Evolutionary conservation across 2,888 invertebrate species (phyloP).

Genomic region (Bombylius discolor): DNA sequence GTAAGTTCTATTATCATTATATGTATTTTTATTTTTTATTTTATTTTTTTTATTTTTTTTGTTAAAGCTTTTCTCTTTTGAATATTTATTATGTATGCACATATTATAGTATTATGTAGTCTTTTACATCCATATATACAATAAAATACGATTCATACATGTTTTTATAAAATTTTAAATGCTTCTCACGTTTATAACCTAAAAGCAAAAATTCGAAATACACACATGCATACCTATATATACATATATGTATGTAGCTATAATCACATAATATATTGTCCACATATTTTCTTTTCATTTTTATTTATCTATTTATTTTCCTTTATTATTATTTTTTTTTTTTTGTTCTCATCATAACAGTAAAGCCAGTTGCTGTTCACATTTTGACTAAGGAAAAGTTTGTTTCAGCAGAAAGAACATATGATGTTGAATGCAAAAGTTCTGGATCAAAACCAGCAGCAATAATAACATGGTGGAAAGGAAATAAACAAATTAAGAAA

Average conservation of each 20-base stretch:
- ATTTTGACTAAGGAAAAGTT: conserved; percentile 73
- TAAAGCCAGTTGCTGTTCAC: conserved; percentile 71
- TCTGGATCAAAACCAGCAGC: conserved; percentile 78
- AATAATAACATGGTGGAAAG: conserved; percentile 82
- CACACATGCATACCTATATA: too few species aligned
- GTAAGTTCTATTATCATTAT: conserved; percentile 46
- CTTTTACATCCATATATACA: too few species aligned
- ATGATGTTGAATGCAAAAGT: conserved; percentile 77
- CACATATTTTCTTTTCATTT: neutral
- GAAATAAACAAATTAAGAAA: conserved; percentile 64
- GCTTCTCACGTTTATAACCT: too few species aligned
- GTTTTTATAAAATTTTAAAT: too few species aligned
- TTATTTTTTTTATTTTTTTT: conserved; percentile 1
- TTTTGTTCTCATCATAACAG: conserved; percentile 29
- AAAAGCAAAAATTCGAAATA: too few species aligned
- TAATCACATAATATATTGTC: neutral
- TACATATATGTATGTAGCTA: too few species aligned
- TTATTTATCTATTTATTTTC: too few species aligned
- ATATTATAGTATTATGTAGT: too few species aligned
- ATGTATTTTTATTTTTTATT: neutral
- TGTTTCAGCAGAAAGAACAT: conserved; percentile 72
- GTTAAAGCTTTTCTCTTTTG: conserved; percentile 2
- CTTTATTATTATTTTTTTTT: too few species aligned
- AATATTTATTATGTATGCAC: too few species aligned
- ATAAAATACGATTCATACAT: too few species aligned